Evolutionary conservation across 2,113 vertebrate species (phyloP).

Genomic region (Morone saxatilis): DNA sequence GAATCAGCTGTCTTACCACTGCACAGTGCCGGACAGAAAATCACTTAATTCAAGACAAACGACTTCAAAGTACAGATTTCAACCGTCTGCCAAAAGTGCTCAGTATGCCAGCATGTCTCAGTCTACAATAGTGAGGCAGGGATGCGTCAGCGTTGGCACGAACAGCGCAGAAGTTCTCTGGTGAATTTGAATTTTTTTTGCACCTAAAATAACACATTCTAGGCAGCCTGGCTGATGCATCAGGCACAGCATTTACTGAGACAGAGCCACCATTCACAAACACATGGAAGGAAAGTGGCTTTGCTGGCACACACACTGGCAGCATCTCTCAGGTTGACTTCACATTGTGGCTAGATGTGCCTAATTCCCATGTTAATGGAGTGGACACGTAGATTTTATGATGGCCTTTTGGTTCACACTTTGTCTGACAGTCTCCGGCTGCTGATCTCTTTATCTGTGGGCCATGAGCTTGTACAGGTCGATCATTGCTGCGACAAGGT

Average conservation of each 20-base stretch:
- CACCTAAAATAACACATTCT: conserved; percentile 77
- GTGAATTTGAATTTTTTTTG: conserved; percentile 70
- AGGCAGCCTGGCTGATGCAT: conserved; percentile 61
- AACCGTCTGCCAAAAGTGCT: conserved; percentile 60
- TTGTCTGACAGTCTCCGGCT: conserved; percentile 4
- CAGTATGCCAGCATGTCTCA: conserved; percentile 53
- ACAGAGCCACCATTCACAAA: conserved; percentile 68
- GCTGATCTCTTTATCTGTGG: conserved; percentile 41
- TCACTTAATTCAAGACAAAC: conserved; percentile 71
- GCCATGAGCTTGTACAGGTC: not conserved
- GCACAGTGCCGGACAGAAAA: conserved; percentile 38
- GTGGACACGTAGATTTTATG: conserved; percentile 8
- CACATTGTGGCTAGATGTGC: not conserved
- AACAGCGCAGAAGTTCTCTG: conserved; percentile 66
- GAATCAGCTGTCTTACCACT: conserved; percentile 40
- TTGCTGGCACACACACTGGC: conserved; percentile 35
- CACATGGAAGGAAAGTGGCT: conserved; percentile 4
- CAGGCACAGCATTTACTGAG: conserved; percentile 48
- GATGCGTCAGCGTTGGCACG: conserved; percentile 75
- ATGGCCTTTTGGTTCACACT: conserved; percentile 28
- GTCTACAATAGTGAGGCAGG: conserved; percentile 59
- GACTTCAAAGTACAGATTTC: conserved; percentile 61
- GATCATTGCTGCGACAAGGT: not conserved
- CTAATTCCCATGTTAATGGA: conserved; percentile 44
- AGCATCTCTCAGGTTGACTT: conserved; percentile 26